Evolutionary conservation across 2,797 vertebrate genomes (phyloP).

Genomic region (Notolepis coatsorum): DNA sequence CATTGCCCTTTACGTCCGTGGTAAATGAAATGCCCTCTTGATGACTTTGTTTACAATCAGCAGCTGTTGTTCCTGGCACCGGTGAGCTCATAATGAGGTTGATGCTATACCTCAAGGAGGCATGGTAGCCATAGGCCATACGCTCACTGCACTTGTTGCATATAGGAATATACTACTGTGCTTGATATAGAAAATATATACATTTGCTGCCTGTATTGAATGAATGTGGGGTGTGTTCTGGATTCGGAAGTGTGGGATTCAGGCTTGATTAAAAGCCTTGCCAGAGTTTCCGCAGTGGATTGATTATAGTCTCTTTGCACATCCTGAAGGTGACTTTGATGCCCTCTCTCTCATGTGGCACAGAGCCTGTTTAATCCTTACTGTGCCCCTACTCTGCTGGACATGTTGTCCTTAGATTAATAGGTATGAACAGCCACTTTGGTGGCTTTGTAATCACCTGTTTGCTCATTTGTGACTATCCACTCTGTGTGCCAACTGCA

Average conservation of each 20-base stretch:
- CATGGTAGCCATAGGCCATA: constrained; percentile 2
- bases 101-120: constrained; percentile 42
- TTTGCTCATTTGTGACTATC: constrained; percentile 76
- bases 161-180: constrained; percentile 19
- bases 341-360: constrained; percentile 45
- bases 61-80: constrained; percentile 71
- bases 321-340: constrained; percentile 75
- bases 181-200: constrained; percentile 42
- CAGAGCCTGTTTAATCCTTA: constrained; percentile 58
- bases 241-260: constrained; percentile 59
- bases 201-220: too few relatives aligned
- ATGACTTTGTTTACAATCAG: constrained; percentile 79
- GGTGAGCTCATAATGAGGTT: constrained; percentile 34
- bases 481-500: constrained; percentile 38
- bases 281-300: constrained; percentile 65
- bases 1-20: constrained; percentile 72
- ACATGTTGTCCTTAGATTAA: constrained; percentile 73
- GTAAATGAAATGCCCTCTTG: constrained; percentile 79
- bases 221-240: constrained; percentile 24
- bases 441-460: constrained; percentile 73
- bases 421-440: constrained; percentile 63
- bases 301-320: constrained; percentile 67
- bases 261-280: constrained; percentile 63
- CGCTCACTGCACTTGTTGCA: constrained; percentile 47
- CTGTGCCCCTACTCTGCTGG: constrained; percentile 50